Conservation (phyloP, 2,797 vertebrate species). For the Picus viridis region DNA sequence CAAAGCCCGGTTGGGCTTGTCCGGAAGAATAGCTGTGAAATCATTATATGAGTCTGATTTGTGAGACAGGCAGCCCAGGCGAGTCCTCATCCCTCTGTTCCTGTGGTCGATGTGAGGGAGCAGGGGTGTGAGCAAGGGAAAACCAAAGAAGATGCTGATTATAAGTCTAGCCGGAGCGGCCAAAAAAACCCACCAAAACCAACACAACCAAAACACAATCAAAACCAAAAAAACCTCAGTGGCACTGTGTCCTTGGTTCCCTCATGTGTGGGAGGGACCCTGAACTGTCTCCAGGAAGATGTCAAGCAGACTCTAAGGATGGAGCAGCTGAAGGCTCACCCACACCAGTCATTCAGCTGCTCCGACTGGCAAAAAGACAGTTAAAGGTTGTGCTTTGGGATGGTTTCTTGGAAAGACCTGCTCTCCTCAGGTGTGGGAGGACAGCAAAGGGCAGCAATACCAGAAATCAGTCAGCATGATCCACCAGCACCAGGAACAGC, state of each 20-base stretch:
- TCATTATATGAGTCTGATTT: conserved; percentile 97
- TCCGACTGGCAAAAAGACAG: background rate
- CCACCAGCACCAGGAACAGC: background rate
- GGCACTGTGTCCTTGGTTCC: background rate
- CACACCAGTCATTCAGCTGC: background rate
- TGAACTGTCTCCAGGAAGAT: background rate
- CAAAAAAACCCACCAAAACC: no score
- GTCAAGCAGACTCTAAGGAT: background rate
- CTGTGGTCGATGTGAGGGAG: conserved; percentile 75
- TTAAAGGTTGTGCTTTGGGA: background rate
- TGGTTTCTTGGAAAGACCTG: conserved; percentile 31
- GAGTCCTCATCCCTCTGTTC: conserved; percentile 93
- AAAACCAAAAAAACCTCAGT: background rate
- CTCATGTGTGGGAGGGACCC: background rate
- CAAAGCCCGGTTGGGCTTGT: conserved; percentile 83
- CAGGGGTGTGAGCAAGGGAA: conserved; percentile 64
- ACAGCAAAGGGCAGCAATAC: background rate
- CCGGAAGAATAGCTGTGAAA: conserved; percentile 93
- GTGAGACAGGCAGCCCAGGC: conserved; percentile 95
- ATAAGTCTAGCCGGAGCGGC: background rate
- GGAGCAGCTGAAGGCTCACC: background rate
- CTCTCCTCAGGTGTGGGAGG: background rate
- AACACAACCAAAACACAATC: background rate
- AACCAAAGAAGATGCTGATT: conserved; percentile 62
- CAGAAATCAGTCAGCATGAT: background rate